These are phyloP conservation scores for Brenthis hecate DNA, from an alignment of 2,888 invertebrate genomes.

Conservation along the genomic window DNA sequence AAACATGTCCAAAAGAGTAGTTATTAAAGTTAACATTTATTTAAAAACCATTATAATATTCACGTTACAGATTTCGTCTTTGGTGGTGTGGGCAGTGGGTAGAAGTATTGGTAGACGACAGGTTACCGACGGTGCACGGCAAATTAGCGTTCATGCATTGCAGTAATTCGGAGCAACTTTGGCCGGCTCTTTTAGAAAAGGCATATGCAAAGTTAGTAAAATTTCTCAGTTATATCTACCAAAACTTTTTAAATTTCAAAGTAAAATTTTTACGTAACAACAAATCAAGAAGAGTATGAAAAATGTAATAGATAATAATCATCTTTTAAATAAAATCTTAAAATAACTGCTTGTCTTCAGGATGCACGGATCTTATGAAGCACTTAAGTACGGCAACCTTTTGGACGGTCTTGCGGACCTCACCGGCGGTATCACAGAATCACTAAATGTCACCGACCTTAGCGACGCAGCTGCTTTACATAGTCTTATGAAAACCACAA, in stretches of 20 bases:
- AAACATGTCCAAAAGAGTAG: not conserved
- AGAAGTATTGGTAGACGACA: conserved; percentile 92
- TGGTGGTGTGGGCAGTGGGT: conserved; percentile 98
- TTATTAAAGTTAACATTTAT: not conserved
- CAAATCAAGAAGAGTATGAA: too few species aligned
- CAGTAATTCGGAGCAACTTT: conserved; percentile 90
- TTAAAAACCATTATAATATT: not conserved
- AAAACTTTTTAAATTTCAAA: not conserved
- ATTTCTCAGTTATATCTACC: not conserved
- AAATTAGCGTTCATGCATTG: conserved; percentile 93
- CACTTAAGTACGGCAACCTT: conserved; percentile 94
- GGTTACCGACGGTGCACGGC: conserved; percentile 93
- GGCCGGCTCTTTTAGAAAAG: conserved; percentile 95
- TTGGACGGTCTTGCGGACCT: conserved; percentile 94
- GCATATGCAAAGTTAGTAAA: conserved; percentile 91
- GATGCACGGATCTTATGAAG: conserved; percentile 96
- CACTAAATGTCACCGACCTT: conserved; percentile 87
- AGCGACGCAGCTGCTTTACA: conserved; percentile 86
- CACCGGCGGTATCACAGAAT: conserved; percentile 94
- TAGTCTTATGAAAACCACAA: conserved; percentile 88
- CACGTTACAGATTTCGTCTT: conserved; percentile 86
- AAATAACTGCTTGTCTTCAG: conserved; percentile 63
- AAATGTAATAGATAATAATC: too few species aligned
- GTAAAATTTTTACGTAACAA: not conserved
- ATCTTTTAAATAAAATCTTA: too few species aligned